Percentiles rank a stretch among this genome's conserved stretches.
These are phyloP conservation scores for Liodrosophila aerea DNA, from an alignment of 2,888 invertebrate species.

Conservation along the genomic window DNA sequence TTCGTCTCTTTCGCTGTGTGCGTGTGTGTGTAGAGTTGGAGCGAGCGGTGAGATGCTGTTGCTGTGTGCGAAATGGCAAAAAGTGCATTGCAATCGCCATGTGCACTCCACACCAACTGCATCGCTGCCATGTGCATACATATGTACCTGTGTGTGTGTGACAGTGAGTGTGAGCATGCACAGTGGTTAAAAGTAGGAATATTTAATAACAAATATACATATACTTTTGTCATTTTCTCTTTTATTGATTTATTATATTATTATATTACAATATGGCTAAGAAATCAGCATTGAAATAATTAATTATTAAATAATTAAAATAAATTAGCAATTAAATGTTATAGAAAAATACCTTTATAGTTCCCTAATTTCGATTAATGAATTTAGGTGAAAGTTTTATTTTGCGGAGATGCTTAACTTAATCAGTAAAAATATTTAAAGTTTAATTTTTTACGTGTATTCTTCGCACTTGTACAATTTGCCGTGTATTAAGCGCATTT, in stretches of 20 bases:
- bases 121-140: neutral
- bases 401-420: too few species aligned
- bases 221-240: too few species aligned
- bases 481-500: neutral
- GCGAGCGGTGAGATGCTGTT: slow-evolving; percentile 29
- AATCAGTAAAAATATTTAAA: neutral
- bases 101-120: slow-evolving; percentile 7
- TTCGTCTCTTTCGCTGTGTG: slow-evolving; percentile 65
- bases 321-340: too few species aligned
- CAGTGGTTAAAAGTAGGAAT: too few species aligned
- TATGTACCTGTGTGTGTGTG: slow-evolving; percentile 6
- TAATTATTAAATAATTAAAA: neutral
- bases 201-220: too few species aligned
- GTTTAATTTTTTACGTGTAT: too few species aligned
- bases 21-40: slow-evolving; percentile 56
- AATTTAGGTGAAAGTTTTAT: too few species aligned
- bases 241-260: too few species aligned
- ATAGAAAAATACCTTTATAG: too few species aligned
- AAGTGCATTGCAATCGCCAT: slow-evolving; percentile 35
- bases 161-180: slow-evolving; percentile 18
- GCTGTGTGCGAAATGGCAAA: slow-evolving; percentile 16
- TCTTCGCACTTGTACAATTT: too few species aligned
- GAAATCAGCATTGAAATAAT: neutral
- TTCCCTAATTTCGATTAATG: too few species aligned
- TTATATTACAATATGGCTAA: too few species aligned